Conservation (phyloP, 2,888 invertebrate genomes). For the Amblyjoppa proteus region DNA sequence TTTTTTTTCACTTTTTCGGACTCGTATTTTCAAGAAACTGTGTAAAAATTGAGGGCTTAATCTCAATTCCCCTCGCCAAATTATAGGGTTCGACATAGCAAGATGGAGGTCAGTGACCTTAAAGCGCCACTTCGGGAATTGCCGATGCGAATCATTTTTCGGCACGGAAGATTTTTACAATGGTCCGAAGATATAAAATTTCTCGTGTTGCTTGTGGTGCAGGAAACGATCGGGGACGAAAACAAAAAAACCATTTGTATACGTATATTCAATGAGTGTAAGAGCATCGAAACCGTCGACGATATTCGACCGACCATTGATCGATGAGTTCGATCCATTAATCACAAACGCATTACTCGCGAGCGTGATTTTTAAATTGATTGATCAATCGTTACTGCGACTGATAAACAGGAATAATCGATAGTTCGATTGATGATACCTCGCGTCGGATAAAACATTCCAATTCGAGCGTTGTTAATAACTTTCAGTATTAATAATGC, state of each 20-base stretch:
- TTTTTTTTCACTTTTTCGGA: not conserved
- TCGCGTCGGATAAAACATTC: conserved; percentile 39
- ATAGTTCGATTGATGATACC: conserved; percentile 60
- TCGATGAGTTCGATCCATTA: conserved; percentile 59
- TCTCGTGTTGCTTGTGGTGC: not conserved
- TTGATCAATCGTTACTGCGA: conserved; percentile 71
- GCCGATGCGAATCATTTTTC: not conserved
- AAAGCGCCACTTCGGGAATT: not conserved
- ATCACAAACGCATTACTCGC: conserved; percentile 58
- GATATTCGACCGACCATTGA: conserved; percentile 53
- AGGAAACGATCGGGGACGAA: not conserved
- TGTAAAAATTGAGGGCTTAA: not conserved
- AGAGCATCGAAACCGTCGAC: conserved; percentile 20
- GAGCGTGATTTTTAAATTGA: conserved; percentile 48
- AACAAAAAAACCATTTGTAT: not conserved
- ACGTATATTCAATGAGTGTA: not conserved
- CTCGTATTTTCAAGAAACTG: conserved; percentile 41
- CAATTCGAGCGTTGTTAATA: conserved; percentile 52
- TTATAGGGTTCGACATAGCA: conserved; percentile 20
- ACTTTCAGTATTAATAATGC: conserved; percentile 23
- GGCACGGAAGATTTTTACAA: not conserved
- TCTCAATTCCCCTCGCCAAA: not conserved
- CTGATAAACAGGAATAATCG: conserved; percentile 64
- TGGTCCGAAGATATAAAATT: not conserved
- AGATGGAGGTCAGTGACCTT: conserved; percentile 14